A percentile compares a stretch with the other conserved stretches of the same genome.
phyloP scores from a whole-genome alignment of 2,113 vertebrate genomes.

The Willisornis vidua region DNA sequence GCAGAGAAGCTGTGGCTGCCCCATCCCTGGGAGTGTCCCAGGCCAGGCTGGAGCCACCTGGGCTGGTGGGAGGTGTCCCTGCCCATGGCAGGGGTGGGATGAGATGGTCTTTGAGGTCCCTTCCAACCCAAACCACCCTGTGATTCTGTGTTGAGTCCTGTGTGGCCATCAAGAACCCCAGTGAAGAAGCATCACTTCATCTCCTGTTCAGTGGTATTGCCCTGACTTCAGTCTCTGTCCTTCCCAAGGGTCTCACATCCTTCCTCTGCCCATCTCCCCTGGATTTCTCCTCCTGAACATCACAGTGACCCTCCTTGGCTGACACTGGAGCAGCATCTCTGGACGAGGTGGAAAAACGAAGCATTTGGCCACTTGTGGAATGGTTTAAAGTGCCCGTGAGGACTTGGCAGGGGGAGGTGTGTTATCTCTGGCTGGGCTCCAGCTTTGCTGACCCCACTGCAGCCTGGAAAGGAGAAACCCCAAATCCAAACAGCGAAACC shows the following conservation, averaged over 20 bases:
- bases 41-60: neutral
- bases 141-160: neutral
- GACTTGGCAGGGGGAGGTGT: neutral
- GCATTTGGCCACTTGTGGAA: neutral
- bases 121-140: neutral
- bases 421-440: neutral
- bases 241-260: neutral
- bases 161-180: neutral
- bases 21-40: neutral
- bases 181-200: accelerated
- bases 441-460: neutral
- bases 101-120: neutral
- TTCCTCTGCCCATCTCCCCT: neutral
- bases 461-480: neutral
- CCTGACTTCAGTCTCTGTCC: neutral
- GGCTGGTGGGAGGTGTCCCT: accelerated
- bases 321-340: neutral
- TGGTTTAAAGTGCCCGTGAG: neutral
- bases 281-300: neutral
- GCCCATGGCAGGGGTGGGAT: neutral
- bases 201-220: neutral
- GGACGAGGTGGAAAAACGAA: neutral
- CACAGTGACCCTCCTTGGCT: accelerated
- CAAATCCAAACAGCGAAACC: neutral
- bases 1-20: neutral